Evolutionary conservation across 2,797 vertebrate species (phyloP).

Genomic region (Threskiornis aethiopicus): DNA sequence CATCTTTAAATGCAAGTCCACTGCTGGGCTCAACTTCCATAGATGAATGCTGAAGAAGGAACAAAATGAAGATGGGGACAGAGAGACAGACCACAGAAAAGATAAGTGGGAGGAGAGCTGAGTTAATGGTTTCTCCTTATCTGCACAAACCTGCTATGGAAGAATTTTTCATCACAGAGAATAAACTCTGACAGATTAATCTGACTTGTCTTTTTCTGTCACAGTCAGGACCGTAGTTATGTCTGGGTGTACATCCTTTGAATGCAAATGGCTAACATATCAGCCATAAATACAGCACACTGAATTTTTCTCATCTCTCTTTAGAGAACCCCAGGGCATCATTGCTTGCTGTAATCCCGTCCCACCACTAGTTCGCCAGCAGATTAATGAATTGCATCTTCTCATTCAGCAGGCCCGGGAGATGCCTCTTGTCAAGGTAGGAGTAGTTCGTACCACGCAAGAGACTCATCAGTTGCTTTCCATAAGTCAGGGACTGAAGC

Average conservation of each 20-base stretch:
- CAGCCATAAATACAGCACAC: neutral
- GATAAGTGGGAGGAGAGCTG: neutral
- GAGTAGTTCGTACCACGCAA: neutral
- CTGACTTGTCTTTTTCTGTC: neutral
- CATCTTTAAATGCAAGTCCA: neutral
- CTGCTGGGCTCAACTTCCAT: neutral
- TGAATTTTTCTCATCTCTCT: conserved; percentile 10
- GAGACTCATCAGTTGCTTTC: neutral
- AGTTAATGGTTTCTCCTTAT: neutral
- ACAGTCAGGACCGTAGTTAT: neutral
- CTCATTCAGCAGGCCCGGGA: conserved; percentile 90
- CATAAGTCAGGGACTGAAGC: neutral
- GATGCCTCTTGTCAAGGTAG: conserved; percentile 93
- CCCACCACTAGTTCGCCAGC: conserved; percentile 92
- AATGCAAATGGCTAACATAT: neutral
- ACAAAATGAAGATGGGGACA: neutral
- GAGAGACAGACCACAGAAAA: neutral
- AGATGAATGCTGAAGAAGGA: neutral
- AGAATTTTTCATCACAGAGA: neutral
- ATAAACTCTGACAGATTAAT: neutral
- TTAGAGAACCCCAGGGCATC: conserved; percentile 93
- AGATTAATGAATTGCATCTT: conserved; percentile 92
- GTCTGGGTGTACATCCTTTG: neutral
- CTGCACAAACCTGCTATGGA: neutral
- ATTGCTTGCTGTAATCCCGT: conserved; percentile 94